A percentile compares a stretch with the other conserved stretches of the same genome.
These are phyloP conservation scores for Anisognathus igniventris DNA, from an alignment of 2,797 vertebrate genomes.

Conservation along the genomic window DNA sequence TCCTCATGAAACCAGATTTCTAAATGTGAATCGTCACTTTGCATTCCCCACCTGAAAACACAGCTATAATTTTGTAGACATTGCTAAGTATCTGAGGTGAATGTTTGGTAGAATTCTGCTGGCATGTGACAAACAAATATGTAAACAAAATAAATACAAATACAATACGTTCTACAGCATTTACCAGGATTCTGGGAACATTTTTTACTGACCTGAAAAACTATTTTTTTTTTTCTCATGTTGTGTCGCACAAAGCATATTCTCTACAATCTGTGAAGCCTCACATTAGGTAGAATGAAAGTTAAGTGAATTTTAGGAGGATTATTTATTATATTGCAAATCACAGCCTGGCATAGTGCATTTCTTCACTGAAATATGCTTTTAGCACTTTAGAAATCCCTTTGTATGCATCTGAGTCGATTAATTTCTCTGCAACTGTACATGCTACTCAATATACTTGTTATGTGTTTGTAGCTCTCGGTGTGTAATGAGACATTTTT, in stretches of 20 bases:
- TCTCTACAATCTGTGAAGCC: slow-evolving; percentile 52
- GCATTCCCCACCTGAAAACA: slow-evolving; percentile 9
- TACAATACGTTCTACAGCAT: slow-evolving; percentile 25
- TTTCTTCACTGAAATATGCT: slow-evolving; percentile 40
- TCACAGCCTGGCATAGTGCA: neutral
- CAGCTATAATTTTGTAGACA: slow-evolving; percentile 4
- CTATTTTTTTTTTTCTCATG: neutral
- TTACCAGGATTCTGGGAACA: slow-evolving; percentile 28
- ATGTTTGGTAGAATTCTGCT: slow-evolving; percentile 22
- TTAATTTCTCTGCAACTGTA: slow-evolving; percentile 41
- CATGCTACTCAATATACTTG: slow-evolving; percentile 18
- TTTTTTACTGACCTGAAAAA: slow-evolving; percentile 46
- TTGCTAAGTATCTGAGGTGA: slow-evolving; percentile 41
- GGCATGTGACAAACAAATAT: slow-evolving; percentile 29
- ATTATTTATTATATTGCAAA: slow-evolving; percentile 61
- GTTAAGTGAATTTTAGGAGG: slow-evolving; percentile 56
- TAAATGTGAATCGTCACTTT: slow-evolving; percentile 50
- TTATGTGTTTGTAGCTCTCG: neutral
- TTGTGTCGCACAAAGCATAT: slow-evolving; percentile 51
- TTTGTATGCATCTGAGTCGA: slow-evolving; percentile 46
- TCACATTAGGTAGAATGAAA: slow-evolving; percentile 26
- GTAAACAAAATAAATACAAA: slow-evolving; percentile 24
- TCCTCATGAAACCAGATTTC: slow-evolving; percentile 23
- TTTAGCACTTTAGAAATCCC: slow-evolving; percentile 42
- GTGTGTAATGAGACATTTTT: slow-evolving; percentile 57